phyloP scores from a whole-genome alignment of 2,888 invertebrate genomes.

The Rhamnusium bicolor region DNA sequence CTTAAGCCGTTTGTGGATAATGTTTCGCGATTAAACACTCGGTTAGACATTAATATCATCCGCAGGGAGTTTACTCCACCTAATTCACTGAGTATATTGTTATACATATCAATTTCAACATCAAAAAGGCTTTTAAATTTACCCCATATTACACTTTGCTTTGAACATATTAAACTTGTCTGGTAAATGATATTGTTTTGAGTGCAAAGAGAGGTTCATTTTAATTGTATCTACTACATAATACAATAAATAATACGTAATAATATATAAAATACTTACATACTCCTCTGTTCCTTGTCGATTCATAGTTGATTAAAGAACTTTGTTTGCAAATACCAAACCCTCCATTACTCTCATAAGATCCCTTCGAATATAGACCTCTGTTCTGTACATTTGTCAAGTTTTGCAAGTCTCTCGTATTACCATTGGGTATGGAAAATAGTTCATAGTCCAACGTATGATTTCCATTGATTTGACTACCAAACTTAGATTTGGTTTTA shows the following conservation, averaged over 20 bases:
- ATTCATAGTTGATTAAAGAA: conserved; percentile 51
- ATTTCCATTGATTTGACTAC: conserved; percentile 37
- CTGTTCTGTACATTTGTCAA: conserved; percentile 61
- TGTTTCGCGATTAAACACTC: no score
- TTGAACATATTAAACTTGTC: background rate
- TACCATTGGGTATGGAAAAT: conserved; percentile 72
- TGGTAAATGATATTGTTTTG: background rate
- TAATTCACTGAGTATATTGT: background rate
- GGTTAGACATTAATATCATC: no score
- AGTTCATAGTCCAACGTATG: conserved; percentile 79
- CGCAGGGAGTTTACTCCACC: background rate
- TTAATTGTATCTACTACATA: no score
- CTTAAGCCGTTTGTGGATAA: no score
- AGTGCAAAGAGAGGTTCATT: no score
- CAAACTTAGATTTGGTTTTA: conserved; percentile 53
- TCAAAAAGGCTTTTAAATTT: background rate
- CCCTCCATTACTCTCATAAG: conserved; percentile 57
- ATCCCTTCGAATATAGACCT: conserved; percentile 64
- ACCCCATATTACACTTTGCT: background rate
- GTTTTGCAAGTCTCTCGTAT: conserved; percentile 70
- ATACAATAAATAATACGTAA: background rate
- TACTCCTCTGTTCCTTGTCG: conserved; percentile 50
- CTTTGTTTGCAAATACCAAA: conserved; percentile 44
- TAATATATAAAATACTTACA: conserved; percentile 48
- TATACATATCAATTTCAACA: background rate